Evolutionary conservation across 2,888 invertebrate species (phyloP).

Genomic region (Sarcophaga caerulescens): DNA sequence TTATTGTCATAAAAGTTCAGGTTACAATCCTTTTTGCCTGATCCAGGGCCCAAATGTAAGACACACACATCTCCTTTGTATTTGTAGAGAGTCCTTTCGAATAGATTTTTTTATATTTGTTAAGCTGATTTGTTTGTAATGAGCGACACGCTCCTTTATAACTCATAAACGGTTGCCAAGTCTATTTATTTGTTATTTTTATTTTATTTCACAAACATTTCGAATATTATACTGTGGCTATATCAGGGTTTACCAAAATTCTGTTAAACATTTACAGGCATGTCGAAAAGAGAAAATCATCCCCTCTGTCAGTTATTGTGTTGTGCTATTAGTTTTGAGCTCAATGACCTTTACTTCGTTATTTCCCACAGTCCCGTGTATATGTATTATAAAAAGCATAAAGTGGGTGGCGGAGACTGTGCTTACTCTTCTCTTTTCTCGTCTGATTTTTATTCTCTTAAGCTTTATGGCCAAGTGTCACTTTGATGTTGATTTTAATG

Average conservation of each 20-base stretch:
- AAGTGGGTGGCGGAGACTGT: not conserved
- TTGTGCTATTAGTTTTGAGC: slow-evolving; percentile 24
- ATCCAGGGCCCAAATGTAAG: not conserved
- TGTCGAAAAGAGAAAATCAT: not conserved
- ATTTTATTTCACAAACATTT: slow-evolving; percentile 1
- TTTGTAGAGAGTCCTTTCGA: not conserved
- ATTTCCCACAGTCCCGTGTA: slow-evolving; percentile 8
- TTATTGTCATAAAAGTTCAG: slow-evolving; percentile 24
- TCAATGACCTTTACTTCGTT: slow-evolving; percentile 60
- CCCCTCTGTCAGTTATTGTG: slow-evolving; percentile 3
- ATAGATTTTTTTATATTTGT: slow-evolving; percentile 31
- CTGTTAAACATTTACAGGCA: slow-evolving; percentile 25
- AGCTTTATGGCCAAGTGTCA: slow-evolving; percentile 64
- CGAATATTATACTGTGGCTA: slow-evolving; percentile 18
- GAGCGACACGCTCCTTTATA: slow-evolving; percentile 62
- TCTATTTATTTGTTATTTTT: slow-evolving; percentile 39
- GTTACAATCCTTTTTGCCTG: slow-evolving; percentile 41
- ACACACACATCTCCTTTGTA: not conserved
- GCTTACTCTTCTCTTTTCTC: slow-evolving; percentile 22
- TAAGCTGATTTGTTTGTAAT: slow-evolving; percentile 64
- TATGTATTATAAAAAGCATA: not conserved
- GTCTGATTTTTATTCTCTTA: slow-evolving; percentile 60
- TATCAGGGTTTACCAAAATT: slow-evolving; percentile 53
- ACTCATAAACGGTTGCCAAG: slow-evolving; percentile 38
- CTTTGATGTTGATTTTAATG: slow-evolving; percentile 61